Evolutionary conservation across 2,888 invertebrate genomes (phyloP), one percentile per base, ranked within the genome.

Genomic region (Papilio elwesi): DNA sequence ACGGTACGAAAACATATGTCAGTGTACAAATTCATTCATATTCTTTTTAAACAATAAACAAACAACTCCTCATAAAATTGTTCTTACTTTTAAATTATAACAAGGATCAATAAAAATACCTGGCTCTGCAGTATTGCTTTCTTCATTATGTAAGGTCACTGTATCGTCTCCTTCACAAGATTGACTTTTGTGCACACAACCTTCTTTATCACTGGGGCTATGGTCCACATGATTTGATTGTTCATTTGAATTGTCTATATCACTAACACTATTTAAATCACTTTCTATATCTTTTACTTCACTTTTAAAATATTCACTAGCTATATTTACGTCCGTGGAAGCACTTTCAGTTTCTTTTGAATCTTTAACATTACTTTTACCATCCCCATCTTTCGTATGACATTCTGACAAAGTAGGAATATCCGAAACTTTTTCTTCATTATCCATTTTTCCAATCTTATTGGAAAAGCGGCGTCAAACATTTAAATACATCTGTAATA

Each of bases 161-260:
- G 76, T 74, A 48, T 73, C 73, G 77, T 83, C 76, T 74, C 81
- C 78, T 78, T 85, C 82, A 80, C 78, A 79, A 80, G 80, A 83
- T 76, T 76, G 80, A 81, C 76, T 83, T 57, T 85, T 80, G 36
- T 81, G 82, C 26, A 82, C 82, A 80, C 82, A 82, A 76, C 79
- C 80, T 74, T 81, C 81, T 73, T 81, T 77, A 59, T 76, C 80
- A 77, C 83, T 83, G 68, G 76, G 77, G 74, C 83, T 82, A 79
- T 86, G 81, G 57, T 89, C 88, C 63, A 93, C 85, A 86, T 90
- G 89, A 79, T 91, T 92, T 74, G 85, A 86, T 70, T 90, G 83
- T 63, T 81, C 80, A 78, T 71, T 79, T 68, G 71, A 57, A 62
- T 73, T 78, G 68, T 47, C 75, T 68, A 80, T 81, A 71, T 74